Evolutionary conservation across 2,888 invertebrate species (phyloP), one percentile per base, ranked within the genome.

Genomic region (Leptopilina syphax): DNA sequence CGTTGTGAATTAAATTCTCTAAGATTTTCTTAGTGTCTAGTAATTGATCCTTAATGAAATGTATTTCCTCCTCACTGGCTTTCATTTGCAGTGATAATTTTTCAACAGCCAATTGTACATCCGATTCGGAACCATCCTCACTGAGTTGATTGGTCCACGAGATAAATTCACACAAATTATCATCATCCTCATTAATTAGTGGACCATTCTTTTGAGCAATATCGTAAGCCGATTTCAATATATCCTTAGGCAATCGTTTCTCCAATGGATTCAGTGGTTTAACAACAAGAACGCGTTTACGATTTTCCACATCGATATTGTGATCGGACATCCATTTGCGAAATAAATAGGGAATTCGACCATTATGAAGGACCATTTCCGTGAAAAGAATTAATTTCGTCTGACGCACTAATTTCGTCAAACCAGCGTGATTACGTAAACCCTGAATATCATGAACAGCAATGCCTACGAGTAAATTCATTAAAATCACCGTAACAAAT

Each of bases 361-460:
- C 90, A 80, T 92, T 92, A 79, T 92, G 92, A 12, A 93, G 83
- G 0, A 92, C 92, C 87, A 92, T 90, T 81, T 93, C 93, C 7
- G 93, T 91, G 82, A 93, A 93, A 3, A 93, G 87, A 13, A 93
- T 93, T 70, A 93, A 83, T 77, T 93, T 92, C 0, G 93, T 93
- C 82, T 93, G 93, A 8, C 93, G 89, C 0, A 93, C 92, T 1
- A 93, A 87, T 82, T 93, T 93, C 0, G 92, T 92, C 1, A 93
- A 88, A 0, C 92, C 93, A 0, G 93, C 93, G 24, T 93, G 92
- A 86, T 92, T 93, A 18, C 93, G 89, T 1, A 93, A 85, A 3
- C 93, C 93, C 82, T 93, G 92, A 79, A 92, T 92, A 79, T 92
- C 92, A 77, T 92, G 90, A 0, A 92, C 92, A 5, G 92, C 92